Base-by-base conservation (phyloP, 2,113 vertebrate genomes). In the Synchiropus splendidus region DNA sequence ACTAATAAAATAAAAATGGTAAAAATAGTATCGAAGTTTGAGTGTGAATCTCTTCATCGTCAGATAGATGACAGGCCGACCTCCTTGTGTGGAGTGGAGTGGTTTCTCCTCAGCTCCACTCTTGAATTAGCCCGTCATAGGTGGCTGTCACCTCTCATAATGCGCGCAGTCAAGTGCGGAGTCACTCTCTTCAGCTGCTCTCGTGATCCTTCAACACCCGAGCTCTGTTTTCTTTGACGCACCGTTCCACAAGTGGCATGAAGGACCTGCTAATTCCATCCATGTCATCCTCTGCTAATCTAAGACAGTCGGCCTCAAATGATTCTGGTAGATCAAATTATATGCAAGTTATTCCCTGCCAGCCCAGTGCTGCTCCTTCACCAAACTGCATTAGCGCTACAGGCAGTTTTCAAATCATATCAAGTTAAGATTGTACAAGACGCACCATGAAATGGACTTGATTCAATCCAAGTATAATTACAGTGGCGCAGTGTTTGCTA, bases 71-170 rank as follows among this genome's bases (percentile, higher is more conserved):
- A n/a, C n/a, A n/a, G n/a, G n/a, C n/a, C n/a, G n/a, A n/a, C n/a
- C n/a, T n/a, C n/a, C n/a, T n/a, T n/a, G n/a, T 54, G 61, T 68
- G 16, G 64, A 64, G 69, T 65, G 45, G 63, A 76, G 63, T 77
- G 68, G 78, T 78, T 72, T 79, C 71, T 64, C 72, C 65, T 64
- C 64, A 64, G 64, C 61, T 72, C 70, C 62, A 52, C 61, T 61
- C 73, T 73, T 81, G 73, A 81, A 80, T 78, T 77, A 78, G 54
- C 46, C 61, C 71, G 75, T 74, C 75, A 73, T 58, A 79, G 82
- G 72, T 76, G 63, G 64, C 67, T 70, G 75, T 75, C 73, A 73
- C 61, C n/a, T 71, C 63, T 77, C 62, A 67, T 78, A 75, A 79
- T 81, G 76, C 76, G 72, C 35, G 53, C 79, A 75, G 64, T 81